Evolutionary conservation across 2,888 invertebrate species (phyloP).

Genomic region (Carabus problematicus): DNA sequence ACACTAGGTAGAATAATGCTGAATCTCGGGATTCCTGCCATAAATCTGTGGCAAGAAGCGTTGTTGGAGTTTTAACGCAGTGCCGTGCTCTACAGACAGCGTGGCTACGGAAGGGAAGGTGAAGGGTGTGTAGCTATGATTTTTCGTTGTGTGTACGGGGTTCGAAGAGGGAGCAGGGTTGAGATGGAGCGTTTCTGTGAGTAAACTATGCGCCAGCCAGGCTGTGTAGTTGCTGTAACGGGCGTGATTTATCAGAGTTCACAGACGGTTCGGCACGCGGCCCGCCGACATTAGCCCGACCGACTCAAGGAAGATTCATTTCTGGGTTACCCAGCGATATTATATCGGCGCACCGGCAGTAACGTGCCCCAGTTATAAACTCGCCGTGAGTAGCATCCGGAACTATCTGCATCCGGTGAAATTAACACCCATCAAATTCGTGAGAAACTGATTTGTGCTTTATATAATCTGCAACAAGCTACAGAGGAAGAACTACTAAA

Average conservation of each 20-base stretch:
- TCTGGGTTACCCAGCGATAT: constrained; percentile 12
- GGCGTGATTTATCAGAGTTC: constrained; percentile 14
- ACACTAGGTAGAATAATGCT: constrained; percentile 26
- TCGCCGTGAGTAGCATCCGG: neutral
- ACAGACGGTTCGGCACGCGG: constrained; percentile 16
- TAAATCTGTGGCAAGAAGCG: constrained; percentile 23
- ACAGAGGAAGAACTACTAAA: too few relatives aligned
- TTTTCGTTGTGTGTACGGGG: constrained; percentile 3
- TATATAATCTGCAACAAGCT: too few relatives aligned
- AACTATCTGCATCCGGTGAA: too few relatives aligned
- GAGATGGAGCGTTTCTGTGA: constrained; percentile 15
- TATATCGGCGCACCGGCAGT: neutral
- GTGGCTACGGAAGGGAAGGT: neutral
- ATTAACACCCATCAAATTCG: too few relatives aligned
- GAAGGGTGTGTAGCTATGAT: constrained; percentile 6
- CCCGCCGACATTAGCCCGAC: constrained; percentile 4
- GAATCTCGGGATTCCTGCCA: constrained; percentile 16
- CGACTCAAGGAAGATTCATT: constrained; percentile 13
- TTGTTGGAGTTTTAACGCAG: too few relatives aligned
- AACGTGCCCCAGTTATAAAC: constrained; percentile 12
- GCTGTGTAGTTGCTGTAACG: neutral
- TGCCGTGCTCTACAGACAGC: too few relatives aligned
- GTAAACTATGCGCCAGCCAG: constrained; percentile 12
- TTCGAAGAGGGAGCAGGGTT: too few relatives aligned
- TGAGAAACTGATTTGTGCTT: too few relatives aligned